Evolutionary conservation across 2,113 vertebrate species (phyloP).

Genomic region (Perca flavescens): DNA sequence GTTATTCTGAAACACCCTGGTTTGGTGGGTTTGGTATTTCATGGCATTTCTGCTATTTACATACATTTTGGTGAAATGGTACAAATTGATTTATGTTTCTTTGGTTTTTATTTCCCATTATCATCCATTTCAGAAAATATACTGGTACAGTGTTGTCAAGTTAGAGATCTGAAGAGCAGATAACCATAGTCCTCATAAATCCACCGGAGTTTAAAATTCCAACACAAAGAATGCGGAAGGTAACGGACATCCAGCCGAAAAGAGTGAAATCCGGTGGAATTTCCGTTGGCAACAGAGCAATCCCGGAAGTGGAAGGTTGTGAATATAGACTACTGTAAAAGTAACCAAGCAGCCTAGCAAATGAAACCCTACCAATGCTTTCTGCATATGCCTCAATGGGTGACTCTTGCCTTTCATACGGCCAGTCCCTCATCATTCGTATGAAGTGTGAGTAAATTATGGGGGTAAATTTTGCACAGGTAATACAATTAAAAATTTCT

Average conservation of each 20-base stretch:
- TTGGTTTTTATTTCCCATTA: conserved; percentile 7
- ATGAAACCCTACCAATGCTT: too few species aligned
- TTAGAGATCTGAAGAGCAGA: neutral
- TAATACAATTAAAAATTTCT: neutral
- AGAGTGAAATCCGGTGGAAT: too few species aligned
- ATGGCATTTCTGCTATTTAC: neutral
- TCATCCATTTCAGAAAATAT: neutral
- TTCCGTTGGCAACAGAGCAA: too few species aligned
- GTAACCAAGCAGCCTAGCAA: too few species aligned
- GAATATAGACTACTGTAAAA: too few species aligned
- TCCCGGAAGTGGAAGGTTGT: too few species aligned
- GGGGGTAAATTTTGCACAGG: neutral
- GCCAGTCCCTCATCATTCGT: neutral
- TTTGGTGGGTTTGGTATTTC: neutral
- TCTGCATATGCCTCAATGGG: too few species aligned
- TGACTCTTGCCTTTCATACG: neutral
- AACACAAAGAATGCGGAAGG: too few species aligned
- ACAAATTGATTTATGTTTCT: neutral
- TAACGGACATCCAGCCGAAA: too few species aligned
- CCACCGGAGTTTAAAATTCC: too few species aligned
- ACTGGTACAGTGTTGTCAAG: neutral
- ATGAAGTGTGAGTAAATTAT: neutral
- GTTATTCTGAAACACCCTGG: neutral
- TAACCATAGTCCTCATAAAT: too few species aligned
- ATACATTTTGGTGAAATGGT: neutral